Conservation (phyloP, 1,140 invertebrate genomes). For the Magallana ariakensis region DNA sequence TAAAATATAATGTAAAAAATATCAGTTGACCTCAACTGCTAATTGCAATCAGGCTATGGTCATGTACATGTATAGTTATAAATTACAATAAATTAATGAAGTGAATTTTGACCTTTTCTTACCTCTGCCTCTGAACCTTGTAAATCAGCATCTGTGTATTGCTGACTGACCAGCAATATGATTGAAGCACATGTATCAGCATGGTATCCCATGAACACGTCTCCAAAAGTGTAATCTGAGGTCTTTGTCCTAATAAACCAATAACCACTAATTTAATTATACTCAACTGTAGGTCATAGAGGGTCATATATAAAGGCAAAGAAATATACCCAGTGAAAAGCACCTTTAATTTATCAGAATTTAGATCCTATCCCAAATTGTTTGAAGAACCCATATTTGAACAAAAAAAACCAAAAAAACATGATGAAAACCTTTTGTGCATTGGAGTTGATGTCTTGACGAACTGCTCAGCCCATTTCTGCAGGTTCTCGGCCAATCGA, state of each 20-base stretch:
- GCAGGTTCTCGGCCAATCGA: constrained; percentile 59
- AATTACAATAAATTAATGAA: not conserved
- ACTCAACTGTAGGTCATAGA: too few relatives aligned
- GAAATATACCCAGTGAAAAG: too few relatives aligned
- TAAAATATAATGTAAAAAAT: not conserved
- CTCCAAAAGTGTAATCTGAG: constrained; percentile 39
- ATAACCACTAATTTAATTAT: not conserved
- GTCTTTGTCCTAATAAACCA: not conserved
- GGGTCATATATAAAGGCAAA: too few relatives aligned
- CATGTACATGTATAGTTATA: too few relatives aligned
- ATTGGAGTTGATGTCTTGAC: constrained; percentile 3
- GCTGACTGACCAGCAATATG: constrained; percentile 66
- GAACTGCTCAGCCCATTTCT: constrained; percentile 69
- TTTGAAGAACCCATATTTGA: too few relatives aligned
- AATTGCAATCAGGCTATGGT: too few relatives aligned
- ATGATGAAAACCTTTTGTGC: not conserved
- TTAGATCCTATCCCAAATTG: too few relatives aligned
- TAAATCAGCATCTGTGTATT: not conserved
- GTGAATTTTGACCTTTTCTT: not conserved
- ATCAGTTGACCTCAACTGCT: too few relatives aligned
- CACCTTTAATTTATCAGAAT: too few relatives aligned
- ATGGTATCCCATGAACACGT: constrained; percentile 73
- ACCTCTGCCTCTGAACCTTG: constrained; percentile 19
- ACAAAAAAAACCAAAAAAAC: too few relatives aligned
- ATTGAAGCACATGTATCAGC: constrained; percentile 71